Evolutionary conservation across 2,113 vertebrate species (phyloP).

Genomic region (Scalopus aquaticus): DNA sequence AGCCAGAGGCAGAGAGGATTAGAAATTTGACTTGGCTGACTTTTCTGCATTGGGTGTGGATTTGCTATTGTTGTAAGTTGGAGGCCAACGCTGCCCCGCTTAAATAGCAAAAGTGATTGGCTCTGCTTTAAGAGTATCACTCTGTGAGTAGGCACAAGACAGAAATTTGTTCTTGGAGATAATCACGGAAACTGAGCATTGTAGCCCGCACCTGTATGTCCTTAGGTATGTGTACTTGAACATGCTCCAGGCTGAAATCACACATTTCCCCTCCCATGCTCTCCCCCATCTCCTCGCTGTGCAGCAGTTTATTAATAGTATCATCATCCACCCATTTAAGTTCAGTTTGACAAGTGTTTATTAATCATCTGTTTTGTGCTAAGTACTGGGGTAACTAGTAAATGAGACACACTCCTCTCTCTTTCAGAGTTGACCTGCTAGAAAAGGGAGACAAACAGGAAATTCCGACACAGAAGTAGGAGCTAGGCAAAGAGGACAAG

Average conservation of each 20-base stretch:
- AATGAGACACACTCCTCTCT: constrained; percentile 6
- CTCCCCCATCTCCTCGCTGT: not conserved
- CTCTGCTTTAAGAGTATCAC: not conserved
- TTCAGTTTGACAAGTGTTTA: constrained; percentile 2
- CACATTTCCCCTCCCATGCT: not conserved
- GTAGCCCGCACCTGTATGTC: not conserved
- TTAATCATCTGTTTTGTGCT: not conserved
- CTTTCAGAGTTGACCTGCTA: not conserved
- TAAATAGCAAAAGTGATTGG: constrained; percentile 8
- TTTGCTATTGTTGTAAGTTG: not conserved
- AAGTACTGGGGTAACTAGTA: not conserved
- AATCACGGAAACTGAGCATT: not conserved
- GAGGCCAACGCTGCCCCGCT: not conserved
- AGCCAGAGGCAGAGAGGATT: not conserved
- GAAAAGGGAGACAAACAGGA: not conserved
- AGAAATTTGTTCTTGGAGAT: not conserved
- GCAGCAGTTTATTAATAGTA: not conserved
- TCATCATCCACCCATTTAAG: not conserved
- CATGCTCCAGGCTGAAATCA: not conserved
- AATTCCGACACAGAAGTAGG: not conserved
- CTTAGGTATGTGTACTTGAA: not conserved
- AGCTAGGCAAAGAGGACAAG: not conserved
- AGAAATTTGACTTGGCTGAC: not conserved
- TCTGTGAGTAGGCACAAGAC: not conserved
- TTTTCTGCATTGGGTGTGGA: not conserved